These are phyloP conservation scores for Sturmia bella DNA, from an alignment of 2,888 invertebrate species.

Conservation along the genomic window DNA sequence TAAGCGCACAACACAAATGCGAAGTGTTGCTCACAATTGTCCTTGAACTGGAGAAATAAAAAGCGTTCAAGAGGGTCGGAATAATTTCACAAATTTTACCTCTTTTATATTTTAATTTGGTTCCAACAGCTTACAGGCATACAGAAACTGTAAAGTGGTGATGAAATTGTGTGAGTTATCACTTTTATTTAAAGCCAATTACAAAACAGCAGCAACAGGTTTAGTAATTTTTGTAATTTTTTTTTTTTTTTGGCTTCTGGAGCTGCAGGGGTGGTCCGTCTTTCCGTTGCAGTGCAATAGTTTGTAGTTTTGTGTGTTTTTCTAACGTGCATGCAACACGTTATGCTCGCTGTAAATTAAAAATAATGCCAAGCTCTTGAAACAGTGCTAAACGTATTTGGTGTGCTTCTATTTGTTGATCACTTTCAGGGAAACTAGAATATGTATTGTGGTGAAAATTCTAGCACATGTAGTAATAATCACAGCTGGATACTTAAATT, in stretches of 20 bases:
- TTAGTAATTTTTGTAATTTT: neutral
- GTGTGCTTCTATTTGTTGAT: slow-evolving; percentile 18
- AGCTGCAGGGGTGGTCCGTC: slow-evolving; percentile 55
- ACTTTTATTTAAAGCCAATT: slow-evolving; percentile 7
- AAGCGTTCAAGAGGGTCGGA: too few species aligned
- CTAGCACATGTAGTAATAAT: slow-evolving; percentile 65
- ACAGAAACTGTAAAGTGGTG: neutral
- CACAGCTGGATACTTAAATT: slow-evolving; percentile 60
- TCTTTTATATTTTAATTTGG: too few species aligned
- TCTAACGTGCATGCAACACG: slow-evolving; percentile 1
- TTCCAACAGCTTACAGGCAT: neutral
- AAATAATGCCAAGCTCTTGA: slow-evolving; percentile 40
- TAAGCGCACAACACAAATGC: too few species aligned
- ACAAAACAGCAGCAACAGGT: neutral
- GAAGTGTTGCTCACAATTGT: too few species aligned
- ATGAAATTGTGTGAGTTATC: neutral
- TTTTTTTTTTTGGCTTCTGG: slow-evolving; percentile 25
- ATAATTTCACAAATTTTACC: too few species aligned
- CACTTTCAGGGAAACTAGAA: slow-evolving; percentile 15
- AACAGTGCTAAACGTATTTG: slow-evolving; percentile 16
- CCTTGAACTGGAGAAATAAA: too few species aligned
- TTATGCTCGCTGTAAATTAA: slow-evolving; percentile 51
- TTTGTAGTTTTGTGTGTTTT: slow-evolving; percentile 11
- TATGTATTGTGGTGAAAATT: slow-evolving; percentile 55
- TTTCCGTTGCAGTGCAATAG: slow-evolving; percentile 59